Percentiles rank a stretch among this genome's conserved stretches.
These are phyloP conservation scores for Lethocerus indicus DNA, from an alignment of 1,140 invertebrate species.

Conservation along the genomic window DNA sequence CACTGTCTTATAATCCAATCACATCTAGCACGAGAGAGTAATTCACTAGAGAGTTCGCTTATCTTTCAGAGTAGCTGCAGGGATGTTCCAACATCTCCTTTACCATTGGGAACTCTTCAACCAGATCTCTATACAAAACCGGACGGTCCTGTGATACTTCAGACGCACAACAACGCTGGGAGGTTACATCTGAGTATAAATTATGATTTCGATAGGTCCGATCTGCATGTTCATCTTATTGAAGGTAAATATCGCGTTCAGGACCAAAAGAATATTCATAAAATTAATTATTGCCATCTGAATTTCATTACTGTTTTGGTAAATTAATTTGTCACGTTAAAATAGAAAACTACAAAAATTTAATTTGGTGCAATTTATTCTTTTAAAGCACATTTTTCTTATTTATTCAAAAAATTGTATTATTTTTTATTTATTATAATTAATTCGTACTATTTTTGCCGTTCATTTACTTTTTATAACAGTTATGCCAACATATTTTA, in stretches of 20 bases:
- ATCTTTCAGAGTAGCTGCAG: constrained; percentile 34
- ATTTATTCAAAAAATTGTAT: too few relatives aligned
- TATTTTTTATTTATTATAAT: too few relatives aligned
- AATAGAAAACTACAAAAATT: too few relatives aligned
- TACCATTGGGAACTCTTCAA: constrained; percentile 65
- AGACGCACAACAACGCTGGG: constrained; percentile 39
- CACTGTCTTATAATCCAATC: too few relatives aligned
- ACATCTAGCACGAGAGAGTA: too few relatives aligned
- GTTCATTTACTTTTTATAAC: background rate
- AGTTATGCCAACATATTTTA: background rate
- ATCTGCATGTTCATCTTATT: constrained; percentile 73
- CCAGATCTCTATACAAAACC: constrained; percentile 65
- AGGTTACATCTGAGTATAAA: constrained; percentile 67
- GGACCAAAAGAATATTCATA: too few relatives aligned
- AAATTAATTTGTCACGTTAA: too few relatives aligned
- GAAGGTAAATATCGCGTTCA: constrained; percentile 63
- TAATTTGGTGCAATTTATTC: too few relatives aligned
- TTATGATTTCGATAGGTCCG: constrained; percentile 77
- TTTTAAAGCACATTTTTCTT: too few relatives aligned
- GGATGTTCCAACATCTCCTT: constrained; percentile 32
- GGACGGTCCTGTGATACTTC: constrained; percentile 54
- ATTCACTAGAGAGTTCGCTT: too few relatives aligned
- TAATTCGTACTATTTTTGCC: background rate
- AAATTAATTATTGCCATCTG: too few relatives aligned
- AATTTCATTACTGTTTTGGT: too few relatives aligned